Conservation (phyloP, 2,888 invertebrate species). For the Theretra japonica region DNA sequence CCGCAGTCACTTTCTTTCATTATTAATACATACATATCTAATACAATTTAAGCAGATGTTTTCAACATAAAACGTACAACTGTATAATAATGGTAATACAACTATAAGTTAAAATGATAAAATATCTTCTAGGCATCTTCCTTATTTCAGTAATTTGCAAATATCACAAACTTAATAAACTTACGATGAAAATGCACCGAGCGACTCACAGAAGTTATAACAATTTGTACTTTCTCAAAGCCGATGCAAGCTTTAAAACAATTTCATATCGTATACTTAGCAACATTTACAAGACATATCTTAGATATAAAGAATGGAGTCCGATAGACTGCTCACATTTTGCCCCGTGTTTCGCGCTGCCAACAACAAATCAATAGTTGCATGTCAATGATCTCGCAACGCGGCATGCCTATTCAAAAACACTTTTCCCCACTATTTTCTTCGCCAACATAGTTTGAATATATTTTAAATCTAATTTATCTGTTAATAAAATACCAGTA, state of each 20-base stretch:
- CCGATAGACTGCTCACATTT: conserved; percentile 16
- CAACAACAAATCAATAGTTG: conserved; percentile 54
- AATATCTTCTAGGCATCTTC: neutral
- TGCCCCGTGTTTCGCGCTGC: conserved; percentile 36
- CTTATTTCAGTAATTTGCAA: conserved; percentile 5
- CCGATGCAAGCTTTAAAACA: conserved; percentile 1
- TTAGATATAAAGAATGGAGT: conserved; percentile 17
- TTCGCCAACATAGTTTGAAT: conserved; percentile 28
- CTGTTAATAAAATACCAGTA: neutral
- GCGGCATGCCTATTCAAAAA: conserved; percentile 42
- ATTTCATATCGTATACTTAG: neutral
- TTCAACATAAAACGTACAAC: neutral
- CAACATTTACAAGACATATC: conserved; percentile 2
- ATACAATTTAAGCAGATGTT: neutral
- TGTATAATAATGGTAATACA: neutral
- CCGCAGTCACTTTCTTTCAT: neutral
- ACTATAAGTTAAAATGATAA: conserved; percentile 1
- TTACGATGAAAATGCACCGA: conserved; percentile 7
- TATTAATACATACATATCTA: neutral
- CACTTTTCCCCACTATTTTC: conserved; percentile 32
- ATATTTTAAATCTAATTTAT: conserved; percentile 33
- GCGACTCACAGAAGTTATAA: conserved; percentile 7
- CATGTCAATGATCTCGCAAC: conserved; percentile 54
- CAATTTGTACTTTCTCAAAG: conserved; percentile 10
- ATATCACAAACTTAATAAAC: conserved; percentile 11